Base-by-base conservation (phyloP, 64 coral and sea anemone species). In the Platygyra sinensis region DNA sequence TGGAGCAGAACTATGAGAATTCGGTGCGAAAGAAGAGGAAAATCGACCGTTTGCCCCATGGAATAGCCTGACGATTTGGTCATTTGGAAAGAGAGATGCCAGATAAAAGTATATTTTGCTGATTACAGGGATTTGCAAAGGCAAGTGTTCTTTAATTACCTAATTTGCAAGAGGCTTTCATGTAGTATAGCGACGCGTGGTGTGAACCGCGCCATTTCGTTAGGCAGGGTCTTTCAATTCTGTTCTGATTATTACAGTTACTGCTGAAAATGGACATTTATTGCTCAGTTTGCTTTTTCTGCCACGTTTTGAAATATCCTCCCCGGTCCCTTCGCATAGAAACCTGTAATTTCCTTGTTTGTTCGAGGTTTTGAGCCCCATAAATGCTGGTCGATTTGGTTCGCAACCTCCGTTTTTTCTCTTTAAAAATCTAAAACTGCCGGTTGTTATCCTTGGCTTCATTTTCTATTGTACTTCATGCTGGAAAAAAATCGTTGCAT, bases 121-220 rank as follows among this genome's bases (percentile, higher is more conserved):
- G 38, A 51, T 72, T 69, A 27, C 62, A 30, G 55, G 55, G 78
- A 80, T 71, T 85, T 72, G 11, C 81, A 38, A 85, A 85, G 81
- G 81, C 71, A 71, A 85, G 61, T 12, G 0, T 85, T 2, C 13
- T 18, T 52, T 24, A 51, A 28, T 28, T 20, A 52, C 42, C n/a
- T 65, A 67, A 19, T 67, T 84, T 85, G 62, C 38, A 71, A 33
- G 24, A 29, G 50, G 63, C 81, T 85, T 49, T 72, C 33, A 46
- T 38, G 7, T 30, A 17, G 52, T 30, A 14, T 16, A 28, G 39
- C 62, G 19, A 71, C 62, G 81, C 81, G 81, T 85, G 63, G 32
- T 25, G 22, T 42, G 11, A 85, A 71, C 51, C 36, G 81, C 81
- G 62, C 32, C 62, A 7, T 39, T 36, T 67, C 36, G 12, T 85